Percentiles rank a stretch among this genome's conserved stretches.
Evolutionary conservation across 2,797 vertebrate genomes (phyloP).

Genomic region (Clarias platycephalus): DNA sequence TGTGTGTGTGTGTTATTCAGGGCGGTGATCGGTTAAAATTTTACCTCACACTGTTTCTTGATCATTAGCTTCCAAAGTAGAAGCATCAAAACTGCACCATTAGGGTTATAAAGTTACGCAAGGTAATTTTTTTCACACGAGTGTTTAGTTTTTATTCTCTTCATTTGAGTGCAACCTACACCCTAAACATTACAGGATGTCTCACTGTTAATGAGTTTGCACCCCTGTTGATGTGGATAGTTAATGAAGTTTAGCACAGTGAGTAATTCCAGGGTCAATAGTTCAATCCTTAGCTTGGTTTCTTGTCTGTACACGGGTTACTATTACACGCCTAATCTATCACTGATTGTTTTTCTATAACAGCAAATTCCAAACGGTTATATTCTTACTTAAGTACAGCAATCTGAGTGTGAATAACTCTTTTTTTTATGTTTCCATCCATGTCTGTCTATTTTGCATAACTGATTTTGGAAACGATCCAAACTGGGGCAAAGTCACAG

Average conservation of each 20-base stretch:
- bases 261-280: not conserved
- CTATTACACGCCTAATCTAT: no score
- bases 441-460: not conserved
- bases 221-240: not conserved
- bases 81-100: constrained; percentile 19
- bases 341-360: not conserved
- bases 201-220: not conserved
- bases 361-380: not conserved
- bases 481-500: not conserved
- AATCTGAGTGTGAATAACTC: not conserved
- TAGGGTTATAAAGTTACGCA: not conserved
- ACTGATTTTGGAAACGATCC: not conserved
- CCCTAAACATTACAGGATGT: not conserved
- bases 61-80: constrained; percentile 22
- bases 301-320: not conserved
- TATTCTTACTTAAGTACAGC: not conserved
- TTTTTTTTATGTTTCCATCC: not conserved
- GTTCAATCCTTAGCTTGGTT: not conserved
- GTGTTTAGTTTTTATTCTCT: not conserved
- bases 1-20: constrained; percentile 70
- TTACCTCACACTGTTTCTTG: constrained; percentile 65
- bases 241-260: not conserved
- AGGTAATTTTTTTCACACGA: not conserved
- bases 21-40: constrained; percentile 75
- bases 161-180: not conserved